phyloP scores from a whole-genome alignment of 1,140 invertebrate species.

The Psilanteris sp. region DNA sequence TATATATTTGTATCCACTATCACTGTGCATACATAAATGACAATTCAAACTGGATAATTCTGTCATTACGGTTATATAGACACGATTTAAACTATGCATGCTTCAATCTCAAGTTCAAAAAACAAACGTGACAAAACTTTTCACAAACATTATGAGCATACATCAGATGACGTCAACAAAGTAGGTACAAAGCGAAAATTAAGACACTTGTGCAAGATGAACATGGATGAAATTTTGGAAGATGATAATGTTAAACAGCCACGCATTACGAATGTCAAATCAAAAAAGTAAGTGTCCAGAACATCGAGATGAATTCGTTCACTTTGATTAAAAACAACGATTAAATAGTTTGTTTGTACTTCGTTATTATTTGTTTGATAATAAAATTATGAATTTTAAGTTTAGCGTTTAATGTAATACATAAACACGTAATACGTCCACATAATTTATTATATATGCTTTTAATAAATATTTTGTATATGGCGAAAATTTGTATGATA shows the following conservation, averaged over 20 bases:
- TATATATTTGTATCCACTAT: neutral
- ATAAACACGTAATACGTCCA: no score
- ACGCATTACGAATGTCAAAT: constrained; percentile 19
- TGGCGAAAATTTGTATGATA: no score
- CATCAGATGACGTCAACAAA: constrained; percentile 4
- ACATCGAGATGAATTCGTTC: neutral
- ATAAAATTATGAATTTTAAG: no score
- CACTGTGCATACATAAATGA: constrained; percentile 7
- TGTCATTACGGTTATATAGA: no score
- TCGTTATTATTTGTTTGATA: no score
- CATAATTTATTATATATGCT: no score
- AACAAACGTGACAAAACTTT: constrained; percentile 18
- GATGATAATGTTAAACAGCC: neutral
- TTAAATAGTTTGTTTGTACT: no score
- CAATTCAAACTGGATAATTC: neutral
- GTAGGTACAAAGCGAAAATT: constrained; percentile 35
- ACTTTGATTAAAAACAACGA: no score
- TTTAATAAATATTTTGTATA: neutral
- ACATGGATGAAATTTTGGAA: constrained; percentile 14
- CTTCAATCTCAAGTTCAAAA: neutral
- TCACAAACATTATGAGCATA: constrained; percentile 8
- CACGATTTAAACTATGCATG: constrained; percentile 1
- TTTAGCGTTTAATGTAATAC: no score
- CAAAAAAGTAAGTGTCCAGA: constrained; percentile 42
- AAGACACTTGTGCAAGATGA: constrained; percentile 26